Evolutionary conservation across 2,888 invertebrate genomes (phyloP).

Genomic region (Drosophila fungiperda): DNA sequence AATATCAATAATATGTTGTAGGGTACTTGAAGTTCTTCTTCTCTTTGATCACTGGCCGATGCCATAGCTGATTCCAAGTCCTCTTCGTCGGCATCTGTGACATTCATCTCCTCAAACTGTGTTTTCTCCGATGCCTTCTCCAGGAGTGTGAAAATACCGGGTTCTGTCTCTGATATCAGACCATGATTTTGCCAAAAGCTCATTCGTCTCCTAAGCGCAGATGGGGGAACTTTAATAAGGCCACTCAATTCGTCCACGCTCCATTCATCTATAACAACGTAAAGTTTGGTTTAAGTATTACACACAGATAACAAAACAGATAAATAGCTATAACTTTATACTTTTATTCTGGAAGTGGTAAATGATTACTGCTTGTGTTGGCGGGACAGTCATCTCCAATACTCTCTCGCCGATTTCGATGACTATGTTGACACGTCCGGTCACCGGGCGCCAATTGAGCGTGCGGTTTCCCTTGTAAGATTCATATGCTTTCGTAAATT

Average conservation of each 20-base stretch:
- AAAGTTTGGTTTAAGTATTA: not conserved
- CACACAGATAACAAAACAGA: no score
- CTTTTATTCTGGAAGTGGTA: constrained; percentile 96
- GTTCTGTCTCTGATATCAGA: constrained; percentile 90
- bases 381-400: constrained; percentile 93
- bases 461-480: constrained; percentile 96
- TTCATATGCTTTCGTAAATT: constrained; percentile 96
- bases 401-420: constrained; percentile 94
- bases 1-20: not conserved
- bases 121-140: constrained; percentile 88
- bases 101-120: constrained; percentile 86
- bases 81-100: constrained; percentile 92
- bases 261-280: constrained; percentile 89
- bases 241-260: constrained; percentile 93
- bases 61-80: constrained; percentile 97
- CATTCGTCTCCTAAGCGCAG: constrained; percentile 93
- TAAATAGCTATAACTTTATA: constrained; percentile 71
- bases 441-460: constrained; percentile 96
- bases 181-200: constrained; percentile 98
- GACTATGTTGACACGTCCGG: constrained; percentile 95
- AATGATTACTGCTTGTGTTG: constrained; percentile 96
- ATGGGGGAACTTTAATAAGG: constrained; percentile 94
- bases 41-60: constrained; percentile 96
- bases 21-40: constrained; percentile 94
- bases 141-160: constrained; percentile 90